Evolutionary conservation across 1,140 invertebrate species (phyloP).

Genomic region (Danaus plexippus): DNA sequence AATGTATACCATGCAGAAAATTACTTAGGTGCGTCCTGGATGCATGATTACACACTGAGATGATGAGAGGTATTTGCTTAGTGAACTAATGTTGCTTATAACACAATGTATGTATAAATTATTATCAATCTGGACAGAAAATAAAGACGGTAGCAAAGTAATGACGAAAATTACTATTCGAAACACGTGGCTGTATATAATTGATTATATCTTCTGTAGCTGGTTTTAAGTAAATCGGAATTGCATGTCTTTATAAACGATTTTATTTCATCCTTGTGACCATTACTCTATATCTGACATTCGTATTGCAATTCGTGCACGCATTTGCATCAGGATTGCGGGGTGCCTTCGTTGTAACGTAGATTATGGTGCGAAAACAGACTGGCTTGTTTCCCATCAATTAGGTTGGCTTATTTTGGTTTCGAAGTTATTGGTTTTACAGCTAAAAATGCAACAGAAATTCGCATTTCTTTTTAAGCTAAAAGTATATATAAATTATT

Average conservation of each 20-base stretch:
- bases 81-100: conserved; percentile 20
- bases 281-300: conserved; percentile 44
- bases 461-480: conserved; percentile 8
- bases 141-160: conserved; percentile 24
- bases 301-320: conserved; percentile 51
- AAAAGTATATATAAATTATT: conserved; percentile 13
- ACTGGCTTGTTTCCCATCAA: conserved; percentile 16
- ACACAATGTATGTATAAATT: conserved; percentile 25
- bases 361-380: conserved; percentile 34
- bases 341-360: conserved; percentile 43
- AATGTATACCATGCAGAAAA: conserved; percentile 17
- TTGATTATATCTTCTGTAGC: too few species aligned
- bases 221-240: too few species aligned
- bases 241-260: conserved; percentile 27
- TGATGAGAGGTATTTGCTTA: conserved; percentile 25
- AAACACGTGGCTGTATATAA: conserved; percentile 10
- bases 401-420: conserved; percentile 10
- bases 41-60: conserved; percentile 18
- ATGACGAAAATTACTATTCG: conserved; percentile 30
- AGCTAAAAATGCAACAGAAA: conserved; percentile 14
- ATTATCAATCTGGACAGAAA: conserved; percentile 16
- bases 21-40: conserved; percentile 14
- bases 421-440: conserved; percentile 12
- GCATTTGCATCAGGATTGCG: conserved; percentile 50
- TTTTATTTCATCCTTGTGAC: conserved; percentile 49